Conservation (phyloP, 2,888 invertebrate species). For the Incurvaria masculella region DNA sequence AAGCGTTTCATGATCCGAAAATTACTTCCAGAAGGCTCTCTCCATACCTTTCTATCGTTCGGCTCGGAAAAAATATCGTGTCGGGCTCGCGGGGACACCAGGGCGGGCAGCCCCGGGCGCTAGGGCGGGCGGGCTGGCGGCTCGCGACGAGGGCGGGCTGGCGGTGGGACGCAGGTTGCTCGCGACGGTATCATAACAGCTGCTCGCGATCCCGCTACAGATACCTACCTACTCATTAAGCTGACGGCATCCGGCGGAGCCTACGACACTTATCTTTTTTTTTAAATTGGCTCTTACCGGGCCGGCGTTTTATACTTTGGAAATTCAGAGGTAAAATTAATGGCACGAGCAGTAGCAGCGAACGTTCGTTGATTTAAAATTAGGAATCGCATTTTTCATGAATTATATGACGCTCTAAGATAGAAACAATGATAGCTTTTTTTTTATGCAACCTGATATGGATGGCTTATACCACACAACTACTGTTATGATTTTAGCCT, state of each 20-base stretch:
- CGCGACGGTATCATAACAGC: slow-evolving; percentile 48
- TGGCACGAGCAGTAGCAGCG: too few species aligned
- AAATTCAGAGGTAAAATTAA: too few species aligned
- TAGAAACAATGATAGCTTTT: too few species aligned
- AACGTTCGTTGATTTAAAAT: too few species aligned
- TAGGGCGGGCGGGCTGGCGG: neutral
- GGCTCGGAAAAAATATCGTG: slow-evolving; percentile 33
- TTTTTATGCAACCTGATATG: too few species aligned
- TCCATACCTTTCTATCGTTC: slow-evolving; percentile 20
- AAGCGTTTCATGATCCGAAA: too few species aligned
- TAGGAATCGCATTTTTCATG: too few species aligned
- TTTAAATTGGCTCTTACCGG: neutral
- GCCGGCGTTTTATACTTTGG: slow-evolving; percentile 4
- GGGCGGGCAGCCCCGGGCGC: neutral
- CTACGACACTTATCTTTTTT: neutral
- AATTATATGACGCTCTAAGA: too few species aligned
- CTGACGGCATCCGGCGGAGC: slow-evolving; percentile 31
- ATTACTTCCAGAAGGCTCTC: slow-evolving; percentile 23
- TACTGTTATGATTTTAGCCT: too few species aligned
- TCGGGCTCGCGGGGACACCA: slow-evolving; percentile 47
- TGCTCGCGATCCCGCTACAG: slow-evolving; percentile 33
- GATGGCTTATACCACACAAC: too few species aligned
- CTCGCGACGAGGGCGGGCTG: neutral
- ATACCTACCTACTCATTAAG: slow-evolving; percentile 55
- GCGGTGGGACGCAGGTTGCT: too few species aligned